Evolutionary conservation across 2,113 vertebrate genomes (phyloP), one percentile per base, ranked within the genome.

Genomic region (Delphinapterus leucas): DNA sequence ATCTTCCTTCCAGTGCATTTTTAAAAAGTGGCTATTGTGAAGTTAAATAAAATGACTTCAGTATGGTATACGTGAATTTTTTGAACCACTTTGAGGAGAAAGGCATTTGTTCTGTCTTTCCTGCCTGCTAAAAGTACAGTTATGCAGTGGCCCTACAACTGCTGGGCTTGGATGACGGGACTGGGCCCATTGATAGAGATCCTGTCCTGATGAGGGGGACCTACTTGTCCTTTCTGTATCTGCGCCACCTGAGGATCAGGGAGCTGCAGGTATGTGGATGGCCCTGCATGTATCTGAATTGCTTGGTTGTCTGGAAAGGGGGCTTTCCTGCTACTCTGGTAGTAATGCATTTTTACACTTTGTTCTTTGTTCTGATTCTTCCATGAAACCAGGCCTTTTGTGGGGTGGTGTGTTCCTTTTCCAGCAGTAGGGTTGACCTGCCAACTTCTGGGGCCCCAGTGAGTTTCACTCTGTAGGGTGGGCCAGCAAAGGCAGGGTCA

Each of bases 211-310:
- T 55, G 87, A 98, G 95, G 97, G 98, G 98, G 87, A 98, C 98
- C 53, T 98, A 98, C 93, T 88, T 99, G 84, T 99, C 98, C 70
- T 96, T 99, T 94, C 97, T 99, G 88, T 98, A 97, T 95, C 97
- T 99, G 47, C 63, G 81, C 53, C 98, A 99, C 61, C 97, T 99
- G 83, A 97, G 96, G 95, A 98, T 99, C 80, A 10, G 79, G 95
- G 98, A 99, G 85, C 98, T 99, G 41, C 98, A 99, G 99, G 99
- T 99, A 96, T 0, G 36, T 0, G 0, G 65, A 1, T 8, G 28
- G 33, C 25, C 44, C 3, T 6, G 60, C 49, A 13, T 0, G 0
- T 10, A 26, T 17, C 87, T 41, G 49, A 36, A 38, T 41, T 26
- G 41, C 13, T 58, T 55, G 44, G 15, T 47, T 71, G n/a, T 89